Base-by-base conservation (phyloP, 2,888 invertebrate species). In the Mycogona germanica region DNA sequence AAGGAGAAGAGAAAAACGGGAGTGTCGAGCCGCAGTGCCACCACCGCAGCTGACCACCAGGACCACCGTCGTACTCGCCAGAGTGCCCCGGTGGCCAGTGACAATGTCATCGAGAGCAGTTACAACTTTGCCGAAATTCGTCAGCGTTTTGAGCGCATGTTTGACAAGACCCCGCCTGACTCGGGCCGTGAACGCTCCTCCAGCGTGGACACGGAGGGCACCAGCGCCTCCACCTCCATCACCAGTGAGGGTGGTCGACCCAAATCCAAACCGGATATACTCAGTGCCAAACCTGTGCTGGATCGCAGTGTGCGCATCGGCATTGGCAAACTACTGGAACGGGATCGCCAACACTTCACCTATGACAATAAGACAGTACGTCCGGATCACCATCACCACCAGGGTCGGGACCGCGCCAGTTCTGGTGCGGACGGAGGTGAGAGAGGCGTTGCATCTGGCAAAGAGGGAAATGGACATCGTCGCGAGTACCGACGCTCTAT, bases 91-190 rank as follows among this genome's bases (percentile, higher is more conserved):
- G 35, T 35, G 12, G n/a, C n/a, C n/a, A n/a, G n/a, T n/a, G n/a
- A 21, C 6, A 44, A 51, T 9, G 42, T 51, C n/a, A 30, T 51
- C n/a, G 51, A 51, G 51, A 41, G 51, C 29, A 51, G 41, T 41
- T 51, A 51, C 26, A 51, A 42, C 26, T 51, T 51, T 44, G 42
- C 41, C 1, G 51, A 41, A 9, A 51, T 51, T 9, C 41, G 51
- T 2, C 21, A 6, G 3, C 41, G 30, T 21, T 51, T 51, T 42
- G 51, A 51, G 42, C 14, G 29, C 9, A 51, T 51, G 51, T 19
- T 42, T 26, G 51, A 51, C 26, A 42, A 28, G 19, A 42, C 21
- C 14, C 26, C 28, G 42, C 38, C 26, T 9, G 42, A 25, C 17
- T 29, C 25, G 6, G 26, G 28, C 29, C 26, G 51, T 17, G 51